Conservation (phyloP, 2,113 vertebrate species). For the Zosterops borbonicus region DNA sequence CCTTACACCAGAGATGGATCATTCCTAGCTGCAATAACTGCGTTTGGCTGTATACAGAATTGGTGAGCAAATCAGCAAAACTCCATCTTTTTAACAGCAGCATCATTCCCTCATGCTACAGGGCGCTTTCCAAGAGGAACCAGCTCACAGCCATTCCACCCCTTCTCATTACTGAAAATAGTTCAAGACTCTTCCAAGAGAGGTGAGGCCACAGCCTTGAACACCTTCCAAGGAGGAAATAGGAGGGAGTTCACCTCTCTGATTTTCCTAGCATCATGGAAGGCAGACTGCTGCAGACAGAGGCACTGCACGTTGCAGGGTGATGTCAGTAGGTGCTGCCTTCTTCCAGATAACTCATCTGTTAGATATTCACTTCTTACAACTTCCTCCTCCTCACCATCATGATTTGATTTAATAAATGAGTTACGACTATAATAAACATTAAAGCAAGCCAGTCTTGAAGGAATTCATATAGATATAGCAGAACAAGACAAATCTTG, state of each 20-base stretch:
- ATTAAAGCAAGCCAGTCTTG: background rate
- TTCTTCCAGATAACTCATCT: constrained; percentile 53
- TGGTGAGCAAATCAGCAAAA: background rate
- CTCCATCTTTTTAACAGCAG: background rate
- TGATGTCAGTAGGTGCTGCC: constrained; percentile 39
- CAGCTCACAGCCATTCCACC: background rate
- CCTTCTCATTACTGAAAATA: background rate
- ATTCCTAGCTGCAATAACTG: background rate
- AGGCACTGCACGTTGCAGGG: background rate
- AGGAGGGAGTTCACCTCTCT: constrained; percentile 35
- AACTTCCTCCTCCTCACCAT: constrained; percentile 3
- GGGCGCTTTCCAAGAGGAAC: background rate
- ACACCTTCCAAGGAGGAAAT: constrained; percentile 57
- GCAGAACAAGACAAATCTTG: constrained; percentile 17
- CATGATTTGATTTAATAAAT: background rate
- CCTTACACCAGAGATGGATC: background rate
- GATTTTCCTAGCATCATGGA: constrained; percentile 17
- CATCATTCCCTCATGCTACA: background rate
- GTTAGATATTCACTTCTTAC: constrained; percentile 21
- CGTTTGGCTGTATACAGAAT: background rate
- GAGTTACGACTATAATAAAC: background rate
- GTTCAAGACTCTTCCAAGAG: constrained; percentile 43
- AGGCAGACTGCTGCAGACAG: constrained; percentile 50
- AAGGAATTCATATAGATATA: background rate
- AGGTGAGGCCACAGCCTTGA: constrained; percentile 55